phyloP scores from a whole-genome alignment of 2,113 vertebrate genomes.

The Origma solitaria region DNA sequence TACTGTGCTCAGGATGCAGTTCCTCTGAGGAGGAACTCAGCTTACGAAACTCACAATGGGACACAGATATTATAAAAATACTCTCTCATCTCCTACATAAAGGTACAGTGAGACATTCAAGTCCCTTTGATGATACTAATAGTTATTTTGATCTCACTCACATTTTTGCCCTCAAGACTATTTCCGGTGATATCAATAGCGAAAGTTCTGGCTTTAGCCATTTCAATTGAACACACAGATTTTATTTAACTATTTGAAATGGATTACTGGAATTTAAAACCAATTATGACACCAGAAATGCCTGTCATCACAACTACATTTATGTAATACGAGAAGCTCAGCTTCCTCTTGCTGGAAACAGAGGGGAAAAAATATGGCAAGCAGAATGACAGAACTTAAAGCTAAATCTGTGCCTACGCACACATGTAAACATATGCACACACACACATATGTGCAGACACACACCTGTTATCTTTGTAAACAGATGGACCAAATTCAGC shows the following conservation, averaged over 20 bases:
- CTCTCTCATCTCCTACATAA: constrained; percentile 21
- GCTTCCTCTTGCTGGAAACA: constrained; percentile 61
- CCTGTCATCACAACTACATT: constrained; percentile 68
- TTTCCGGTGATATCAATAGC: constrained; percentile 65
- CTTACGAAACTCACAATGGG: background rate
- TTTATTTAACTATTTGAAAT: constrained; percentile 69
- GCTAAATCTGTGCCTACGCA: background rate
- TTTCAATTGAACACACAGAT: constrained; percentile 58
- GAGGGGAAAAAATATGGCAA: background rate
- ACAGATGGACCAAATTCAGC: constrained; percentile 29
- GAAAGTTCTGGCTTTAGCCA: constrained; percentile 67
- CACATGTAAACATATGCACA: background rate
- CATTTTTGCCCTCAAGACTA: constrained; percentile 59
- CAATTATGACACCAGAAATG: constrained; percentile 72
- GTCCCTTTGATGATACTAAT: constrained; percentile 60
- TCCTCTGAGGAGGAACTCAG: background rate
- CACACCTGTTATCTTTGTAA: constrained; percentile 4
- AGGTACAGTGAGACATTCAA: constrained; percentile 36
- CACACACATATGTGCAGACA: background rate
- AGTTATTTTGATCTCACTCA: constrained; percentile 65
- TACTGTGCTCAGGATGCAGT: accelerated
- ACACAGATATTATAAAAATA: background rate
- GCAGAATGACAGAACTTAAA: background rate
- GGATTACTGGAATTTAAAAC: constrained; percentile 73
- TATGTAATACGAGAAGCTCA: constrained; percentile 62